phyloP scores from a whole-genome alignment of 2,113 vertebrate species.

The Megaceryle torquata region DNA sequence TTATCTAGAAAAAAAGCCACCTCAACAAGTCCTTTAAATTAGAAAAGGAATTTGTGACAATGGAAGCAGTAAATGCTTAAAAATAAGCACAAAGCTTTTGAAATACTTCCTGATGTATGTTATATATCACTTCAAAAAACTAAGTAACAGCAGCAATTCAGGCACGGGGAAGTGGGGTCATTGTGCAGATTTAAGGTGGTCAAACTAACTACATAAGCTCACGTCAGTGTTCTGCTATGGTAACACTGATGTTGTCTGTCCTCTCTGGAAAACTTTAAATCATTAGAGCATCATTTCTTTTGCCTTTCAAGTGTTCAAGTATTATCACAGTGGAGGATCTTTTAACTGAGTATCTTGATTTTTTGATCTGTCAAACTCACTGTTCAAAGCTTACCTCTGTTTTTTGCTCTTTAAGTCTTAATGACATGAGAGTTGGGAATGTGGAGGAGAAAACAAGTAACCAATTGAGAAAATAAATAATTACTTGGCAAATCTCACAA shows the following conservation, averaged over 20 bases:
- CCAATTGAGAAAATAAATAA: not conserved
- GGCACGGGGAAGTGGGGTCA: not conserved
- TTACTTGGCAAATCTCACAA: not conserved
- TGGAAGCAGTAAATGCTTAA: not conserved
- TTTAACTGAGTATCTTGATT: not conserved
- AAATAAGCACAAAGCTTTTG: not conserved
- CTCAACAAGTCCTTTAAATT: not conserved
- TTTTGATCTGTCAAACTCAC: not conserved
- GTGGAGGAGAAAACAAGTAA: not conserved
- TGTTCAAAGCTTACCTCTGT: not conserved
- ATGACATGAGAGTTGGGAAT: not conserved
- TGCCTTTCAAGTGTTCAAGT: not conserved
- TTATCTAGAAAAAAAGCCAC: not conserved
- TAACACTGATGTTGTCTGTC: not conserved
- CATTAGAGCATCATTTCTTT: not conserved
- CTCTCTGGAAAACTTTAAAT: not conserved
- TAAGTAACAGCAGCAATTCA: not conserved
- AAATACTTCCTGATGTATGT: not conserved
- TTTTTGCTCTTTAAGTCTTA: not conserved
- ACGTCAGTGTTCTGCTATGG: not conserved
- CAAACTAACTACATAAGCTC: fast-evolving
- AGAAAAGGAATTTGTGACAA: not conserved
- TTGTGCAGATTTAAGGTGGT: not conserved
- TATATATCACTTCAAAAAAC: not conserved
- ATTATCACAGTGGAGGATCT: not conserved